phyloP scores from a whole-genome alignment of 2,888 invertebrate species.

The Baccha elongata region DNA sequence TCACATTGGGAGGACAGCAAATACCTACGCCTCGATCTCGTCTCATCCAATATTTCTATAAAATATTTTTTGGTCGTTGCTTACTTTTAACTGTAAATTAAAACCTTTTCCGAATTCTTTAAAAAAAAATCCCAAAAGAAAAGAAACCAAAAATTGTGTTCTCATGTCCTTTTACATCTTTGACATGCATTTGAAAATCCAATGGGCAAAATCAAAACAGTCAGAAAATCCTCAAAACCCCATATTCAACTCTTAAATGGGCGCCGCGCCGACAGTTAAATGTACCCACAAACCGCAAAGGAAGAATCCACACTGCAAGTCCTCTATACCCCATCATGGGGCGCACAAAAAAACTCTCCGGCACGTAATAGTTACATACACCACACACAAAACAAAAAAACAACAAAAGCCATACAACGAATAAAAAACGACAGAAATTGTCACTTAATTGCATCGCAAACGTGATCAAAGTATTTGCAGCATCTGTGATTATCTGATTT shows the following conservation, averaged over 20 bases:
- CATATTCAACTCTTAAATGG: conserved; percentile 57
- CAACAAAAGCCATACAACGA: conserved; percentile 52
- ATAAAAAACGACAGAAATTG: conserved; percentile 77
- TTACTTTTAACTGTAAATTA: no score
- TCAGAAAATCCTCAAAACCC: conserved; percentile 52
- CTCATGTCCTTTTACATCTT: background rate
- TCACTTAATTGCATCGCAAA: conserved; percentile 82
- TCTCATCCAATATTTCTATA: no score
- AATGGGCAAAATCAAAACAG: conserved; percentile 3
- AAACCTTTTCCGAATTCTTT: no score
- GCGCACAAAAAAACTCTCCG: conserved; percentile 32
- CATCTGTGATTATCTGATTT: conserved; percentile 75
- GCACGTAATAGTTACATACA: conserved; percentile 47
- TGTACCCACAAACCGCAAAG: conserved; percentile 32
- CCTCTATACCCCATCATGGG: conserved; percentile 1
- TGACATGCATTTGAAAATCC: background rate
- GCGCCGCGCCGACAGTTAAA: conserved; percentile 43
- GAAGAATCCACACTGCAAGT: conserved; percentile 17
- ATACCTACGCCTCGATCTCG: no score
- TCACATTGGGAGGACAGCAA: no score
- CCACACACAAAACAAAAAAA: conserved; percentile 58
- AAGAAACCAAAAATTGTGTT: background rate
- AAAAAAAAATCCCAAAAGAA: no score
- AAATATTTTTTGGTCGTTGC: no score
- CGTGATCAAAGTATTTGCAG: conserved; percentile 79